Conservation (phyloP, 2,113 vertebrate species). For the Pyxicephalus adspersus region DNA sequence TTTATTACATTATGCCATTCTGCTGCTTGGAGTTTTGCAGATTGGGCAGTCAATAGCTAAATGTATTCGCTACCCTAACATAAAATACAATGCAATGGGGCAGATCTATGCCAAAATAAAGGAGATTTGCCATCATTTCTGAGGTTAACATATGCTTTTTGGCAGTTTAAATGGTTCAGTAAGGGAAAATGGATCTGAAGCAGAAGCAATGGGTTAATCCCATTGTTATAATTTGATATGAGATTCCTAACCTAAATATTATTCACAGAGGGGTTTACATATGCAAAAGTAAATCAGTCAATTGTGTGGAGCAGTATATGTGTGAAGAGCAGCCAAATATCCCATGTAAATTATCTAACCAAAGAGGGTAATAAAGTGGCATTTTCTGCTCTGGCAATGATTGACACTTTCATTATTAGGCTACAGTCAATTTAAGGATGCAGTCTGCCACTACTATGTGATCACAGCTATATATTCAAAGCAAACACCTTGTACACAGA, state of each 20-base stretch:
- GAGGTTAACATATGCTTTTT: not conserved
- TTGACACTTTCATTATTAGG: conserved; percentile 11
- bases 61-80: not conserved
- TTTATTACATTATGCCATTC: too few species aligned
- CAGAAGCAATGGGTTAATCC: conserved; percentile 1
- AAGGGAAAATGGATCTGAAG: not conserved
- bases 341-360: not conserved
- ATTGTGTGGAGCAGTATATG: not conserved
- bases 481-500: not conserved
- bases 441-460: not conserved
- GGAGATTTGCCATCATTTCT: not conserved
- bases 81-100: not conserved
- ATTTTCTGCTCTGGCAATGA: not conserved
- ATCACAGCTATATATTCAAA: not conserved
- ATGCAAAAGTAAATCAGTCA: conserved; percentile 11
- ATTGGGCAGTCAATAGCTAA: too few species aligned
- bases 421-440: not conserved
- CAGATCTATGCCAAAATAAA: not conserved
- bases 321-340: conserved; percentile 9
- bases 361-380: not conserved
- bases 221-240: not conserved
- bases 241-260: not conserved
- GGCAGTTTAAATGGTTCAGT: not conserved
- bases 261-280: conserved; percentile 7
- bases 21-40: not conserved